These are phyloP conservation scores for Bovichtus diacanthus DNA, from an alignment of 2,797 vertebrate species.

Conservation along the genomic window DNA sequence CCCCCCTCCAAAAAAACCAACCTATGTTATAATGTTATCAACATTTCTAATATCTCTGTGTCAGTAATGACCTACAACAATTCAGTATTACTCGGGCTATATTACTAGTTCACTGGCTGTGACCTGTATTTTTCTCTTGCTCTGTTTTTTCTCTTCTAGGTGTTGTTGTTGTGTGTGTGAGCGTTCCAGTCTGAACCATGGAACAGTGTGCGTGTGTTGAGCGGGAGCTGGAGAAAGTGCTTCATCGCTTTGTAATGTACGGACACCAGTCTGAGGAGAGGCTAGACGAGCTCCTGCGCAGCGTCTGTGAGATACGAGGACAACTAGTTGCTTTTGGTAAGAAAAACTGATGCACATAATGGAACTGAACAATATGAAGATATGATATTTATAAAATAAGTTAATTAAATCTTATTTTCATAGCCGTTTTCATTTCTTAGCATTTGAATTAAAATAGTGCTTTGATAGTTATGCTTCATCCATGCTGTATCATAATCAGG, in stretches of 20 bases:
- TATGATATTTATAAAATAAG: not conserved
- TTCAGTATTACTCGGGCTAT: not conserved
- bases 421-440: not conserved
- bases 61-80: not conserved
- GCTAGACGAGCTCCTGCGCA: conserved; percentile 90
- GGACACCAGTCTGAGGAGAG: conserved; percentile 92
- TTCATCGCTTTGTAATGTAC: conserved; percentile 92
- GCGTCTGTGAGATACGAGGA: conserved; percentile 89
- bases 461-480: not conserved
- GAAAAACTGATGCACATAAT: not conserved
- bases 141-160: conserved; percentile 37
- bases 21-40: not conserved
- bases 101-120: not conserved
- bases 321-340: conserved; percentile 90
- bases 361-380: not conserved
- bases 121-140: not conserved
- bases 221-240: conserved; percentile 93
- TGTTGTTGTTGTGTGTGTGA: conserved; percentile 62
- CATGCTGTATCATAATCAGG: not conserved
- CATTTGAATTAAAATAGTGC: not conserved
- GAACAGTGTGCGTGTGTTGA: conserved; percentile 94
- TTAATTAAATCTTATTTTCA: not conserved
- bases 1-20: not conserved
- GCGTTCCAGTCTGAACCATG: conserved; percentile 82
- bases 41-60: not conserved